A percentile compares a stretch with the other conserved stretches of the same genome.
These are phyloP conservation scores for Chrysopa pallens DNA, from an alignment of 1,140 invertebrate species.

Conservation along the genomic window DNA sequence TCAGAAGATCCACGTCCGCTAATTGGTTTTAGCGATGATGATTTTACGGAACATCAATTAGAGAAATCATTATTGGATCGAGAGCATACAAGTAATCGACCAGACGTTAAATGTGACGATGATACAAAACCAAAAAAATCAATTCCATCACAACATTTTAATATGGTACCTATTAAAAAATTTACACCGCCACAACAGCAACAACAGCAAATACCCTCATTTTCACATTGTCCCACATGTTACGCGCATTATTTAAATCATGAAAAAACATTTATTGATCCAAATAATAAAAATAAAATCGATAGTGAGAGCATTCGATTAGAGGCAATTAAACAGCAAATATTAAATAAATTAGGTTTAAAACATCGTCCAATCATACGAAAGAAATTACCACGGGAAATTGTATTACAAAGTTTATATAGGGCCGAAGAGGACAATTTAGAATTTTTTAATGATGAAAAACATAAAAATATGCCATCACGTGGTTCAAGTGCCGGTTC, in stretches of 20 bases:
- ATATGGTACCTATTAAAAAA: neutral
- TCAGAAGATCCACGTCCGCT: neutral
- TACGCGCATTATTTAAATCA: neutral
- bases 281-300: neutral
- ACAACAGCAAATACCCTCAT: neutral
- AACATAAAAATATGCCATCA: neutral
- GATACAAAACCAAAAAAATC: neutral
- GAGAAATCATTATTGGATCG: neutral
- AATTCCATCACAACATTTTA: neutral
- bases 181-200: neutral
- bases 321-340: conserved; percentile 60
- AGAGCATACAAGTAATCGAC: neutral
- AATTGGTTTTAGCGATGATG: too few species aligned
- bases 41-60: neutral
- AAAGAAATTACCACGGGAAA: conserved; percentile 38
- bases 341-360: conserved; percentile 52
- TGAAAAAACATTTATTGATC: neutral
- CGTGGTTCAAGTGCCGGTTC: neutral
- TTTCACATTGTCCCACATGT: neutral
- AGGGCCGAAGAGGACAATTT: conserved; percentile 30
- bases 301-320: conserved; percentile 39
- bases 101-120: neutral
- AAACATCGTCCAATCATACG: conserved; percentile 49
- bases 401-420: conserved; percentile 48
- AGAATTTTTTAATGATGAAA: conserved; percentile 5